Evolutionary conservation across 2,888 invertebrate genomes (phyloP).

Genomic region (Sialis fuliginosa): DNA sequence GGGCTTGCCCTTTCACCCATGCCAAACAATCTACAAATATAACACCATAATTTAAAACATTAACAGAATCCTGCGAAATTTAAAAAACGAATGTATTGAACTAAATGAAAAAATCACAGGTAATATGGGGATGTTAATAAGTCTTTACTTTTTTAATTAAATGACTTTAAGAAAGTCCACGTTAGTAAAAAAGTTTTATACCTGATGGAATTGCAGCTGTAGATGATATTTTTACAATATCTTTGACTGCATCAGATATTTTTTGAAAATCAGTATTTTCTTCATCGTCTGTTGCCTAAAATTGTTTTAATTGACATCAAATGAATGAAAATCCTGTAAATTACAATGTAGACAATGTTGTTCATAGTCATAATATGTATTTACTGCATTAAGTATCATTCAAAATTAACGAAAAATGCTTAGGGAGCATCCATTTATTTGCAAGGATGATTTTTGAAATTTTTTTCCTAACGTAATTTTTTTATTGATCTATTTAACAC

Average conservation of each 20-base stretch:
- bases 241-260: slow-evolving; percentile 20
- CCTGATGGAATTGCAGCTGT: slow-evolving; percentile 19
- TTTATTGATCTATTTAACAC: too few relatives aligned
- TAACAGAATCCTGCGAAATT: too few relatives aligned
- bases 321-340: too few relatives aligned
- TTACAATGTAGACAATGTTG: too few relatives aligned
- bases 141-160: not conserved
- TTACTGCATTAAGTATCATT: too few relatives aligned
- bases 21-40: slow-evolving; percentile 37
- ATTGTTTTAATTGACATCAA: not conserved
- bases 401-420: too few relatives aligned
- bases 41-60: not conserved
- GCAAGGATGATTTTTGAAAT: too few relatives aligned
- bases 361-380: too few relatives aligned
- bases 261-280: slow-evolving; percentile 24
- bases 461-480: too few relatives aligned
- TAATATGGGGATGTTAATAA: not conserved
- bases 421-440: too few relatives aligned
- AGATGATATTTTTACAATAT: slow-evolving; percentile 22
- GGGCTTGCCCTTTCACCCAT: slow-evolving; percentile 48
- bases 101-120: not conserved
- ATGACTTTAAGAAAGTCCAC: not conserved
- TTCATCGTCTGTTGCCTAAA: slow-evolving; percentile 13
- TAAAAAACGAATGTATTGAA: too few relatives aligned
- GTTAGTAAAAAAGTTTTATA: slow-evolving; percentile 8